Evolutionary conservation across 2,888 invertebrate genomes (phyloP), one percentile per base, ranked within the genome.

Genomic region (Macropis europaea): DNA sequence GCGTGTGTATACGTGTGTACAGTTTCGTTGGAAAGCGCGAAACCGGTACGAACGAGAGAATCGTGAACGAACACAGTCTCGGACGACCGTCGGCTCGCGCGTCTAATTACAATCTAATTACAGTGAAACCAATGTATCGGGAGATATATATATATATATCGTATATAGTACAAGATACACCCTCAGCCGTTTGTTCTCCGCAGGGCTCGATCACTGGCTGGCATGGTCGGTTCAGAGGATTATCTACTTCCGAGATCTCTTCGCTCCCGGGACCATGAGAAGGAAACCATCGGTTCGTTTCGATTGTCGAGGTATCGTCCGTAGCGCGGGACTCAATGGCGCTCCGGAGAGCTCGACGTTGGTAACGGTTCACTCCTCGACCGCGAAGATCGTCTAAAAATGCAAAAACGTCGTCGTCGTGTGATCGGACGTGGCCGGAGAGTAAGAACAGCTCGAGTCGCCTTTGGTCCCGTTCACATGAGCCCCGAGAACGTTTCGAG

Each of bases 131-230:
- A 53, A 32, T 26, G 38, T 34, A 6, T n/a, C n/a, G n/a, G n/a
- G n/a, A n/a, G n/a, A n/a, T n/a, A n/a, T 63, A 63, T 45, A 47
- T 53, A 60, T 45, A 34, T 36, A 62, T 59, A 63, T 66, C 24
- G 38, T 71, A 40, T 62, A 66, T 59, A 30, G 19, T 72, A 76
- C 52, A 76, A n/a, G 59, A 70, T 38, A 60, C 28, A 7, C 15
- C 34, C 13, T 57, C 28, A 19, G 19, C 24, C 43, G 13, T 45
- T 43, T 43, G 26, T 30, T 36, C 32, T 52, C 36, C 26, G 13
- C 22, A 54, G 74, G 68, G 68, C 62, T 62, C 74, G 68, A 74
- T 50, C 68, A 52, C 43, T 74, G 73, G 45, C 30, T 73, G 24
- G 32, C 13, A 64, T n/a, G n/a, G n/a, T 64, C 64, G 66, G 47